These are phyloP conservation scores for Paralichthys olivaceus DNA, from an alignment of 2,113 vertebrate genomes.

Conservation along the genomic window DNA sequence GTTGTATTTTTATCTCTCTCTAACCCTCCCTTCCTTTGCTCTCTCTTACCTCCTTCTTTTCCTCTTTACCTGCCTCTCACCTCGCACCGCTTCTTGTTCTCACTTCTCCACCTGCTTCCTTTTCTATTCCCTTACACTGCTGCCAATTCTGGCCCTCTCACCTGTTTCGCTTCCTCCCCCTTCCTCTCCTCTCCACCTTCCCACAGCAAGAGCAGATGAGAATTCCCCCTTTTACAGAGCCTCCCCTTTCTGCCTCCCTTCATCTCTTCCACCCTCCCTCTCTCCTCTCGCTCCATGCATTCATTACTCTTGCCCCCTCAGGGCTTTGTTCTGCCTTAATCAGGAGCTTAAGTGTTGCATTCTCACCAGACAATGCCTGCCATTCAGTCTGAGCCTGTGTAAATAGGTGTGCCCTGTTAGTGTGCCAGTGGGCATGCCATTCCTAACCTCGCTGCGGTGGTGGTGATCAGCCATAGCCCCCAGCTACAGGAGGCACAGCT, in stretches of 20 bases:
- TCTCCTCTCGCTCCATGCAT: conserved; percentile 57
- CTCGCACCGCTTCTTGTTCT: conserved; percentile 33
- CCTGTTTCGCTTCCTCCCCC: conserved; percentile 24
- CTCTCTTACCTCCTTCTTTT: conserved; percentile 17
- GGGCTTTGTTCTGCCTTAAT: conserved; percentile 82
- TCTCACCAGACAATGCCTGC: conserved; percentile 78
- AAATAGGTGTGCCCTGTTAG: conserved; percentile 81
- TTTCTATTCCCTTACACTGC: conserved; percentile 20
- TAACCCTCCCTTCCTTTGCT: conserved; percentile 18
- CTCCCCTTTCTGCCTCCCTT: conserved; percentile 49
- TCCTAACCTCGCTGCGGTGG: conserved; percentile 65
- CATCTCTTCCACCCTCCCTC: conserved; percentile 48
- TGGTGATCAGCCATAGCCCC: conserved; percentile 67
- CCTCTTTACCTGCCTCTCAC: conserved; percentile 33
- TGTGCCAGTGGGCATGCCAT: conserved; percentile 74
- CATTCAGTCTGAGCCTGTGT: conserved; percentile 76
- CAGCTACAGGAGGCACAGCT: conserved; percentile 61
- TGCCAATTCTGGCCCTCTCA: conserved; percentile 46
- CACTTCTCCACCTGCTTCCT: conserved; percentile 9
- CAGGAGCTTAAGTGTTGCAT: conserved; percentile 82
- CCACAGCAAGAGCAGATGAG: conserved; percentile 68
- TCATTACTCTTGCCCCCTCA: conserved; percentile 71
- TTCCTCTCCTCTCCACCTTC: conserved; percentile 45
- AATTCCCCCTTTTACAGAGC: conserved; percentile 55
- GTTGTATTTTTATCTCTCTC: conserved; percentile 49